Conservation (phyloP, 2,888 invertebrate species). For the Noctua pronuba region DNA sequence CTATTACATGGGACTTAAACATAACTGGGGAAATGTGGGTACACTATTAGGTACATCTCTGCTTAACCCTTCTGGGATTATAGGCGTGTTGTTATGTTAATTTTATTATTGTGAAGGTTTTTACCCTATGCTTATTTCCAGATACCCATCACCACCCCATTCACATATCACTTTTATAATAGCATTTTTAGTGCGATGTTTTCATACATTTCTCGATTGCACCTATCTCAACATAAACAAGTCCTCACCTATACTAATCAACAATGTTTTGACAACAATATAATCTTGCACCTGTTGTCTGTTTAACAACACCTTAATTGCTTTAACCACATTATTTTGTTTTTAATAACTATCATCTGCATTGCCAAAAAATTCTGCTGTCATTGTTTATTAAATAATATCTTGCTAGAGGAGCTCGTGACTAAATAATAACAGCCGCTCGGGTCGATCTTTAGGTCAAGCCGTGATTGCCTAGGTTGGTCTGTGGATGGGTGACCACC, state of each 20-base stretch:
- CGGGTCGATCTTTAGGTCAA: no score
- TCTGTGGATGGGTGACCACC: no score
- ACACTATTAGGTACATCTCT: no score
- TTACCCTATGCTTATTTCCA: not conserved
- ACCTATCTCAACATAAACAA: slow-evolving; percentile 11
- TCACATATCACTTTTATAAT: not conserved
- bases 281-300: slow-evolving; percentile 4
- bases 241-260: not conserved
- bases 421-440: no score
- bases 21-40: no score
- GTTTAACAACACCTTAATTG: not conserved
- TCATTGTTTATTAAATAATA: not conserved
- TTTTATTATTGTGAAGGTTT: not conserved
- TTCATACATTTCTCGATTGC: slow-evolving; percentile 5
- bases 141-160: not conserved
- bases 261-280: slow-evolving; percentile 13
- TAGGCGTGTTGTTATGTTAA: no score
- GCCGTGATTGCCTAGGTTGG: no score
- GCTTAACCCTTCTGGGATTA: no score
- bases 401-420: no score
- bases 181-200: slow-evolving; percentile 10
- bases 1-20: no score
- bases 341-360: not conserved
- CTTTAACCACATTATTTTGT: not conserved
- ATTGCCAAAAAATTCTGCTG: not conserved